Base-by-base conservation (phyloP, 64 coral and sea anemone genomes). In the Pachyseris speciosa region DNA sequence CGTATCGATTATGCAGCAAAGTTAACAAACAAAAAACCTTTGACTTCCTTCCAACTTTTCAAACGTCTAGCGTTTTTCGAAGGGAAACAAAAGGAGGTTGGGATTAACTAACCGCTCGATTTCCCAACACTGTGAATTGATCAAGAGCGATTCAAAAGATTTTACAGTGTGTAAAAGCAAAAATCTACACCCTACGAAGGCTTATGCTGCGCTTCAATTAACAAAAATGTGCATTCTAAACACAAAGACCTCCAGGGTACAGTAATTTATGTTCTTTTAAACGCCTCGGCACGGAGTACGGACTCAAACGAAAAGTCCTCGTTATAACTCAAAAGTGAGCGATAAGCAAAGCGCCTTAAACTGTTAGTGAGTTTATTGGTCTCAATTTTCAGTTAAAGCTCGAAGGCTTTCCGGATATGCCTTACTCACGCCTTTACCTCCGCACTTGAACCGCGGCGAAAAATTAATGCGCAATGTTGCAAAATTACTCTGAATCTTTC, bases 381-480 rank as follows among this genome's bases (percentile, higher is more conserved):
- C 53, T 81, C 52, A 81, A 81, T 61, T 81, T 81, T 81, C 53
- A 81, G 19, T 19, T 53, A 31, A 61, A 31, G 45, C 40, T 9
- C 26, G 26, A 28, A 16, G n/a, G 40, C 3, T 22, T 22, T 32
- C 31, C 36, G 48, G 49, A 50, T 9, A 34, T 33, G 9, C 19
- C 29, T 78, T 20, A 13, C 47, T 53, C 48, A 19, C n/a, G 8
- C 1, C 1, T 9, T 32, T 2, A 17, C 50, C 50, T 8, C 31
- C 32, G 3, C 13, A 36, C 7, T 26, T 19, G 19, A 81, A 61
- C 20, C 3, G 17, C 32, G 53, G 19, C 7, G 52, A 81, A 61
- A 61, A 39, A 81, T 80, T 32, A 61, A 80, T 63, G 52, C 77
- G 19, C 77, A 81, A n/a, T 58, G 49, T 79, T 40, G 51, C 77